Evolutionary conservation across 2,113 vertebrate genomes (phyloP), one percentile per base, ranked within the genome.

Genomic region (Diadophis punctatus): DNA sequence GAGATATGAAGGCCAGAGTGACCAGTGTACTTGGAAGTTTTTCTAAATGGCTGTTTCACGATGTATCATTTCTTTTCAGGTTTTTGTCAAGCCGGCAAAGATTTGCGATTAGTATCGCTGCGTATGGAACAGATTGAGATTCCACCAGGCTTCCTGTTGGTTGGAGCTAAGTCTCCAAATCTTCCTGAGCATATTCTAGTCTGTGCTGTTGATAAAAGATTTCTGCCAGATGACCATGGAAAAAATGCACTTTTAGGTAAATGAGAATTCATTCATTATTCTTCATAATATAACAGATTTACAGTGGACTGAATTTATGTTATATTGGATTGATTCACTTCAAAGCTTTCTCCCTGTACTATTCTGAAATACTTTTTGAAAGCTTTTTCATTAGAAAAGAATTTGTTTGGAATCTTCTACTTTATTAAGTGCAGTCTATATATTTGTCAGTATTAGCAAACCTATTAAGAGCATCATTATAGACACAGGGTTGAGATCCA

Each of bases 211-310:
- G 99, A 99, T 98, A 99, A 98, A 68, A 96, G 99, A 89, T 99
- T 99, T 97, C 97, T 99, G 96, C 99, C 99, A 63, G 99, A 99
- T 94, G 99, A 99, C 97, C 98, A 99, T 93, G 99, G 99, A 94
- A 99, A 99, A 98, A 99, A 99, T 99, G 99, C 99, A 99, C 99
- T 99, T 99, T 99, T 99, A 98, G 99, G 99, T 99, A 96, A 98
- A 98, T 97, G 43, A 48, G 16, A 23, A 87, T 89, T 86, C 85
- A 91, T 91, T 87, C 74, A 92, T 93, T 92, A 90, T 87, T 12
- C 20, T 92, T 92, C 0, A 0, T 94, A 58, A 22, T 30, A 0
- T 89, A 91, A 89, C 87, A 96, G 53, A 91, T 90, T 94, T 90
- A 91, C 94, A 95, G 92, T 93, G 74, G 30, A 1, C 56, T 90